phyloP scores from a whole-genome alignment of 2,888 invertebrate genomes.

The Synergus gifuensis region DNA sequence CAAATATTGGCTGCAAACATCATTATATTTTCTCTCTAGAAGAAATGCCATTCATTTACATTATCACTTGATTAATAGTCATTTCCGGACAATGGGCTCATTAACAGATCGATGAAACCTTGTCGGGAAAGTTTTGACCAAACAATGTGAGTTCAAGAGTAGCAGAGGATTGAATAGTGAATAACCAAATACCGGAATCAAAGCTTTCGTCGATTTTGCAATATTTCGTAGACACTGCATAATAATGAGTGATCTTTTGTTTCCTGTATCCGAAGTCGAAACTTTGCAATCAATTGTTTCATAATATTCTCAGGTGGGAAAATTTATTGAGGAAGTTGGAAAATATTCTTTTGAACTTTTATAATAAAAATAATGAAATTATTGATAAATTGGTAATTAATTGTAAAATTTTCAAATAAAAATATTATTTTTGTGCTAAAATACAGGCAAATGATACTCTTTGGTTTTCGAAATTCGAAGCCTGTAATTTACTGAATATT shows the following conservation, averaged over 20 bases:
- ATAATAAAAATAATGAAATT: too few species aligned
- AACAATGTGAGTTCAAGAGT: not conserved
- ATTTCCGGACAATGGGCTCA: not conserved
- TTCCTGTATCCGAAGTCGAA: not conserved
- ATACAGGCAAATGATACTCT: too few species aligned
- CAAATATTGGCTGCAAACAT: not conserved
- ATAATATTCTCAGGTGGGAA: not conserved
- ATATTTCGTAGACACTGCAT: not conserved
- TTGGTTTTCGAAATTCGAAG: too few species aligned
- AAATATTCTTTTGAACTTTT: too few species aligned
- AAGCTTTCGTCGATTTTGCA: not conserved
- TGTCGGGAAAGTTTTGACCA: not conserved
- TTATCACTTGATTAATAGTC: not conserved
- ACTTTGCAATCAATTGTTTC: not conserved
- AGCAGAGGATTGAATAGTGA: not conserved
- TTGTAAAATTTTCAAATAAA: too few species aligned
- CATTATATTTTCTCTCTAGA: not conserved
- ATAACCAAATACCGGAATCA: constrained; percentile 3
- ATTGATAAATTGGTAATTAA: too few species aligned
- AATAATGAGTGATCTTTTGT: not conserved
- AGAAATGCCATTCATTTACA: not conserved
- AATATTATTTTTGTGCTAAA: too few species aligned
- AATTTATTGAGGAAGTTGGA: too few species aligned
- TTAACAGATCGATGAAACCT: not conserved
- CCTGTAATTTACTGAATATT: too few species aligned